Base-by-base conservation (phyloP, 2,797 vertebrate species). In the Urosaurus nigricauda region DNA sequence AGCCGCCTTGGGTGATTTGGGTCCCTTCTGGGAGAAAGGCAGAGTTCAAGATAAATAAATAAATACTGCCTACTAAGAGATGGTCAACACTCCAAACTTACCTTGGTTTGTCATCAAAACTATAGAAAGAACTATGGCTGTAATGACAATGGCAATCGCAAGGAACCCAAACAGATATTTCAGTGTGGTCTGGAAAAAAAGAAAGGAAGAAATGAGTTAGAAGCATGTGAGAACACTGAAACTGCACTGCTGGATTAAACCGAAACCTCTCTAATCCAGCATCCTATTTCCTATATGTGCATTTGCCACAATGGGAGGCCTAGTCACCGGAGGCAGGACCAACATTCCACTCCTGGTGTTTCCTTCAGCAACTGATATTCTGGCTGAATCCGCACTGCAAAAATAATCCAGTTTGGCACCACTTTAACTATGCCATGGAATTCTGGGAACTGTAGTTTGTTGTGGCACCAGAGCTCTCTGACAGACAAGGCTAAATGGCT, bases 151-250 rank as follows among this genome's bases (percentile, higher is more conserved):
- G 53, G 94, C 96, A 17, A 91, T 90, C 16, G 78, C 96, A 90
- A 97, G 53, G 90, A 96, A 14, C 40, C 93, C 96, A 92, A 97
- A 86, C 74, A 97, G 88, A 93, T 96, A 97, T 94, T 97, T 97
- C 84, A 96, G 92, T 11, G 83, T 65, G 29, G 93, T 93, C 97
- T 97, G 95, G 65, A 95, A 95, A 78, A 63, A 92, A 84, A 85
- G 3, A 26, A 74, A 73, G 17, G 81, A 74, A 73, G 0, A 32
- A 43, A 56, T 21, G 79, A 77, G 5, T 84, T 65, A 93, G 26
- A 93, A 85, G 8, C 0, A 53, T 6, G 43, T 40, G 19, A 74
- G 56, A 77, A 63, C 9, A 19, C 1, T 26, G 32, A 9, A 14
- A 37, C 17, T 60, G 56, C 29, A 7, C 77, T 84, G 14, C 16